A percentile compares a stretch with the other conserved stretches of the same genome.
These are phyloP conservation scores for Rhaphigaster nebulosa DNA, from an alignment of 2,888 invertebrate species.

Conservation along the genomic window DNA sequence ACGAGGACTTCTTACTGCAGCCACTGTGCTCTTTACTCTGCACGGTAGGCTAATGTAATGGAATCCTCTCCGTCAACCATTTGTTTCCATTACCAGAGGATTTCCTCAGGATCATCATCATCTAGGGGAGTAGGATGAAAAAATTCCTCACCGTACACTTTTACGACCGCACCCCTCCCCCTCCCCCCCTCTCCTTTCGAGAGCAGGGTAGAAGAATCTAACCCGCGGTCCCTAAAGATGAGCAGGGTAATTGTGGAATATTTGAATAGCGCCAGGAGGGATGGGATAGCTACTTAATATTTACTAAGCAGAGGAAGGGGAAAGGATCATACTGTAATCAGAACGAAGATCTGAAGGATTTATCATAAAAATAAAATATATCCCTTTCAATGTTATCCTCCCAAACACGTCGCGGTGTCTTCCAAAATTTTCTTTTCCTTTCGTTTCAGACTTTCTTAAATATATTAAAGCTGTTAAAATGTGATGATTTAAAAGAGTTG, in stretches of 20 bases:
- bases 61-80: conserved; percentile 35
- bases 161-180: conserved; percentile 10
- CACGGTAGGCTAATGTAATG: conserved; percentile 46
- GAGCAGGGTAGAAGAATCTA: conserved; percentile 15
- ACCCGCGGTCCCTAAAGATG: not conserved
- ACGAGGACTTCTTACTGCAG: not conserved
- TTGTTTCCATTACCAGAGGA: conserved; percentile 57
- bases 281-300: not conserved
- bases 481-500: no score
- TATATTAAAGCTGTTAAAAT: no score
- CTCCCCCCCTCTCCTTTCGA: not conserved
- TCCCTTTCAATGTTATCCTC: not conserved
- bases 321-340: not conserved
- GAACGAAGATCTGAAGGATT: not conserved
- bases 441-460: no score
- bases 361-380: not conserved
- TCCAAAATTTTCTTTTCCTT: no score
- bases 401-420: not conserved
- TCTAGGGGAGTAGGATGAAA: not conserved
- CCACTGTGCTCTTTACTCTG: conserved; percentile 5
- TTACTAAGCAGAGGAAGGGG: not conserved
- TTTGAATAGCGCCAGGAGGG: not conserved
- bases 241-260: not conserved
- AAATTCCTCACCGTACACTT: conserved; percentile 22
- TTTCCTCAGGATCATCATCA: conserved; percentile 43